A percentile compares a stretch with the other conserved stretches of the same genome.
Evolutionary conservation across 2,888 invertebrate genomes (phyloP).

Genomic region (Nemotelus pantherinus): DNA sequence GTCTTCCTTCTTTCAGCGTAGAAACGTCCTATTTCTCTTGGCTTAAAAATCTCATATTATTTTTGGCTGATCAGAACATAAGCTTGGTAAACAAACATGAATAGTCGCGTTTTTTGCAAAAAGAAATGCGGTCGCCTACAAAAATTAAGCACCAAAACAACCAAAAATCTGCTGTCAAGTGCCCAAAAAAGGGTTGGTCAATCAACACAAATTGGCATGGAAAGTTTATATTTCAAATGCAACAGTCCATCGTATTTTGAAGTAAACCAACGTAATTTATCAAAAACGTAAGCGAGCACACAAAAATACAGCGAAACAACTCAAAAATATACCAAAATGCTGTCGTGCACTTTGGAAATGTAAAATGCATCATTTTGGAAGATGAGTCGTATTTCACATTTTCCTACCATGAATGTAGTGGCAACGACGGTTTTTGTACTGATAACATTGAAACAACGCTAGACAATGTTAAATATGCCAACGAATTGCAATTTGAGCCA

Average conservation of each 20-base stretch:
- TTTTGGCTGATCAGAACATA: no score
- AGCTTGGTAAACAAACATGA: no score
- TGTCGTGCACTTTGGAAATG: neutral
- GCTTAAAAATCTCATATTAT: no score
- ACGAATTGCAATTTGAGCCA: neutral
- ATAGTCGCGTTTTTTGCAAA: neutral
- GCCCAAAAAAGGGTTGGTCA: neutral
- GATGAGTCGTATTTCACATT: neutral
- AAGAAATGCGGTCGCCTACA: neutral
- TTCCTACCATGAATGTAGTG: neutral
- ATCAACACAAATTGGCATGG: neutral
- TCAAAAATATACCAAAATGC: neutral
- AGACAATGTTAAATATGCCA: slow-evolving; percentile 1
- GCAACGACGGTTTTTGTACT: neutral
- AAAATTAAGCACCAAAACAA: neutral
- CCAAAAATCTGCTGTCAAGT: neutral
- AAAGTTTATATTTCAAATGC: neutral
- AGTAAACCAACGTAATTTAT: neutral
- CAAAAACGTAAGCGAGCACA: neutral
- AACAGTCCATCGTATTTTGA: neutral
- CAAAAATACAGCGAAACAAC: neutral
- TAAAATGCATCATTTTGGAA: neutral
- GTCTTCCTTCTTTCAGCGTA: no score
- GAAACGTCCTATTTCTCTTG: no score
- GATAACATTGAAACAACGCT: neutral